A percentile compares a stretch with the other conserved stretches of the same genome.
These are phyloP conservation scores for Mercenaria mercenaria DNA, from an alignment of 1,140 invertebrate species.

Conservation along the genomic window DNA sequence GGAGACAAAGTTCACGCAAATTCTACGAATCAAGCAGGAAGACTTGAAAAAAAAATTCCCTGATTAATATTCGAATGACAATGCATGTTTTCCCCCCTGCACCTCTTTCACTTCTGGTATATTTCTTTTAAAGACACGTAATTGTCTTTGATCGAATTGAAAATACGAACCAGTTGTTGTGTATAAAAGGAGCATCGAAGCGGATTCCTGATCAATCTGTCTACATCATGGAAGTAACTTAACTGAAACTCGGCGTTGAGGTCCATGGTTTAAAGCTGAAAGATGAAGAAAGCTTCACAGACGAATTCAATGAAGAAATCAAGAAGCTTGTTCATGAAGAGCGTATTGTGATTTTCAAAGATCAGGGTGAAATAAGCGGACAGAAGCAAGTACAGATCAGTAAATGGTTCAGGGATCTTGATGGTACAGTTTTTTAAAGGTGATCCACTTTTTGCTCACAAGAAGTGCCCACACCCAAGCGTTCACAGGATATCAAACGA, in stretches of 20 bases:
- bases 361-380: background rate
- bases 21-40: too few relatives aligned
- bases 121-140: too few relatives aligned
- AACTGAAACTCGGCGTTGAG: background rate
- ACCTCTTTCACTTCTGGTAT: too few relatives aligned
- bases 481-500: background rate
- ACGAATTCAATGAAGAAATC: background rate
- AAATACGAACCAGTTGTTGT: too few relatives aligned
- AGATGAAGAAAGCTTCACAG: background rate
- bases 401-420: background rate
- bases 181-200: too few relatives aligned
- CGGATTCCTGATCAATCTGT: too few relatives aligned
- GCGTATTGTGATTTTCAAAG: background rate
- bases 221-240: background rate
- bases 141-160: too few relatives aligned
- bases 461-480: background rate
- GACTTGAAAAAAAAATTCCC: too few relatives aligned
- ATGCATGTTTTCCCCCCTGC: too few relatives aligned
- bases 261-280: background rate
- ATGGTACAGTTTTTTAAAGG: background rate
- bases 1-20: too few relatives aligned
- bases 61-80: too few relatives aligned
- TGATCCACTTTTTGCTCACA: background rate
- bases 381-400: background rate
- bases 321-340: background rate